Evolutionary conservation across 2,888 invertebrate species (phyloP), one percentile per base, ranked within the genome.

Genomic region (Mythimna lalbum): DNA sequence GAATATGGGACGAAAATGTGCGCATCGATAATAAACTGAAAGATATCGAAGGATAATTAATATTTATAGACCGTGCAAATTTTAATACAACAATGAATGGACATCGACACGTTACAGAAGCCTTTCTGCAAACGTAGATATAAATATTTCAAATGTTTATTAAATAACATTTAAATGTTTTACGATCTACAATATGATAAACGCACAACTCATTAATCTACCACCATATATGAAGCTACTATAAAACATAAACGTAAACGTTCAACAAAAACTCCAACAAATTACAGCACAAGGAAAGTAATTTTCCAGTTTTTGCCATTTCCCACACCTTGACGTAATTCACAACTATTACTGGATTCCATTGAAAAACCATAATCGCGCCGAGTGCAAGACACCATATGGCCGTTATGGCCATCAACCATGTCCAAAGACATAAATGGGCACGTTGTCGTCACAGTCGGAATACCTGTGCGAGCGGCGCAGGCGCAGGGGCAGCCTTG

Each of bases 381-480:
- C 84, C 71, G 86, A 89, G 89, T 88, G 88, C 89, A 91, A 89
- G 92, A 89, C 90, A 91, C 95, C 95, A 95, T 95, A 96, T 96
- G 95, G 95, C 91, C 89, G 91, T 86, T 86, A 90, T 91, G 93
- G 88, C 94, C 93, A 90, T 91, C 93, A 91, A 92, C 95, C 94
- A 93, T 95, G 92, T 95, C 94, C 93, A 93, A 94, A 94, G 93
- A 94, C 95, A 92, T 95, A 96, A 95, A 96, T 95, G 95, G 95
- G 94, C 94, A 95, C 89, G 92, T 91, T 93, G 93, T 95, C 94
- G 94, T 95, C 95, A 95, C 93, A 93, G 91, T 92, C 90, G 93
- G 94, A 93, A 94, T 94, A 93, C 91, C 91, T 91, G 86, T 87
- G 87, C 85, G 87, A 88, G 88, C 89, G 90, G 90, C 88, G 90